A percentile compares a stretch with the other conserved stretches of the same genome.
Conservation (phyloP, 2,113 vertebrate species). For the Nothobranchius kuhntae region DNA sequence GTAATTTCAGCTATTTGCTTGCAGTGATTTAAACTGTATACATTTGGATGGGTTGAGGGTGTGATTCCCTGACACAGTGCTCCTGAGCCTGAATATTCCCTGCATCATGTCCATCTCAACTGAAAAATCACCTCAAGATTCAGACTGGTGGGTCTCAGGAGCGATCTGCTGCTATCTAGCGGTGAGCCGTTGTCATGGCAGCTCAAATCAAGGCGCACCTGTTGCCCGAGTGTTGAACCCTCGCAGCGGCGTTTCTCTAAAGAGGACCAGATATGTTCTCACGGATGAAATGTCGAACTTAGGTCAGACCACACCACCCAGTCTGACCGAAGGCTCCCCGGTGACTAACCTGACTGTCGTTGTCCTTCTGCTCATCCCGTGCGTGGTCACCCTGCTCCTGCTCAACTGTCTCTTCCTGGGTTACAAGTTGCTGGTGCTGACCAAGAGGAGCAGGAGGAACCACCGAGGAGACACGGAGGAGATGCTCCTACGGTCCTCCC, state of each 20-base stretch:
- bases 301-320: slow-evolving; percentile 41
- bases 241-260: slow-evolving; percentile 34
- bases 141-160: too few species aligned
- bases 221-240: slow-evolving; percentile 53
- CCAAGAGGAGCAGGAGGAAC: slow-evolving; percentile 34
- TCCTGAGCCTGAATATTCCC: too few species aligned
- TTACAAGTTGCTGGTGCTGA: slow-evolving; percentile 73
- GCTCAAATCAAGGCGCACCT: slow-evolving; percentile 36
- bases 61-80: too few species aligned
- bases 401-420: slow-evolving; percentile 80
- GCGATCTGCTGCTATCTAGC: slow-evolving; percentile 53
- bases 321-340: slow-evolving; percentile 54
- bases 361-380: slow-evolving; percentile 79
- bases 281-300: slow-evolving; percentile 76
- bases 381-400: slow-evolving; percentile 76
- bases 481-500: slow-evolving; percentile 59
- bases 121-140: too few species aligned
- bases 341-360: slow-evolving; percentile 73
- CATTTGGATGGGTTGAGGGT: too few species aligned
- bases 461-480: slow-evolving; percentile 44
- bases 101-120: too few species aligned
- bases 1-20: too few species aligned
- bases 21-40: too few species aligned
- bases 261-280: slow-evolving; percentile 14
- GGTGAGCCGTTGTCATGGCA: neutral